phyloP scores from a whole-genome alignment of 2,888 invertebrate genomes.

The Zygogramma bicolorata region DNA sequence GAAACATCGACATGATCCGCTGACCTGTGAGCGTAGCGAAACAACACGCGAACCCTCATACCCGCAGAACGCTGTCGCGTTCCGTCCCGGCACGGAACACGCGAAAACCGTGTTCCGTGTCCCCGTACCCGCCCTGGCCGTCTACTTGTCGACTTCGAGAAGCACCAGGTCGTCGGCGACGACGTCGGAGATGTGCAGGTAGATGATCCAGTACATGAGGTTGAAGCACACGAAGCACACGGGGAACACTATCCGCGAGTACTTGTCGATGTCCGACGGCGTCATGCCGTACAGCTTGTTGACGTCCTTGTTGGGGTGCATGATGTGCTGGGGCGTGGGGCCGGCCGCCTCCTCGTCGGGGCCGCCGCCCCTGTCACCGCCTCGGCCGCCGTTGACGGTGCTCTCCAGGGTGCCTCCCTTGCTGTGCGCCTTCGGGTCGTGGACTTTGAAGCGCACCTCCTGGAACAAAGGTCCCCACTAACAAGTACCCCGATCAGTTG shows the following conservation, averaged over 20 bases:
- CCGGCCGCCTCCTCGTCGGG: slow-evolving; percentile 76
- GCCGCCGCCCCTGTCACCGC: slow-evolving; percentile 74
- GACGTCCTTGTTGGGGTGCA: slow-evolving; percentile 92
- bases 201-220: slow-evolving; percentile 98
- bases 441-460: slow-evolving; percentile 96
- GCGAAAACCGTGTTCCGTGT: background rate
- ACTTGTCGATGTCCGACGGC: slow-evolving; percentile 99
- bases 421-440: slow-evolving; percentile 93
- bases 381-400: slow-evolving; percentile 86
- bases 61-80: background rate
- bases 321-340: slow-evolving; percentile 80
- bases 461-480: slow-evolving; percentile 77
- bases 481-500: slow-evolving; percentile 70
- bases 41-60: background rate
- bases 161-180: slow-evolving; percentile 93
- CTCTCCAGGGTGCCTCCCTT: slow-evolving; percentile 93
- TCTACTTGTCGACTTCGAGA: slow-evolving; percentile 77
- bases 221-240: slow-evolving; percentile 99
- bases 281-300: slow-evolving; percentile 93
- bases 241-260: slow-evolving; percentile 97
- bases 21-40: background rate
- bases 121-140: slow-evolving; percentile 27
- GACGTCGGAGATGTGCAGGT: slow-evolving; percentile 95
- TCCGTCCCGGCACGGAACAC: background rate
- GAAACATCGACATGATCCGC: background rate